phyloP scores from a whole-genome alignment of 2,888 invertebrate species.

The Nemotelus nigrinus region DNA sequence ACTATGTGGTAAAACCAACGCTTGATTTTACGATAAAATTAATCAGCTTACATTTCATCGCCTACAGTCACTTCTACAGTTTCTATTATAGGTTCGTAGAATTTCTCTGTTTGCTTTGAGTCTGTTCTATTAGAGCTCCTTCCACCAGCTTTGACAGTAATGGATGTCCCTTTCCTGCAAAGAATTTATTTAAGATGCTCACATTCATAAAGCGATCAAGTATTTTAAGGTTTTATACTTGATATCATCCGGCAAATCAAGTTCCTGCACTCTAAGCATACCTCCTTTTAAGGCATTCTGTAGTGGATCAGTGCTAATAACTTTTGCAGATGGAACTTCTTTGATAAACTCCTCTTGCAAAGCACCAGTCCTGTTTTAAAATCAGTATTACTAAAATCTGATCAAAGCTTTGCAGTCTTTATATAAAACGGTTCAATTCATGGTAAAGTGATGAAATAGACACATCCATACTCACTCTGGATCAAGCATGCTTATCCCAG shows the following conservation, averaged over 20 bases:
- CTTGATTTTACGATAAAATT: neutral
- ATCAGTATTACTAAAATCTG: no score
- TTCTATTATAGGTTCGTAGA: conserved; percentile 1
- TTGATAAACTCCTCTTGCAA: conserved; percentile 10
- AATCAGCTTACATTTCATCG: neutral
- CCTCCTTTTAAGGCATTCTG: neutral
- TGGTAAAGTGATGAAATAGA: neutral
- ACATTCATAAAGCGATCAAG: neutral
- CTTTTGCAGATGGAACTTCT: conserved; percentile 3
- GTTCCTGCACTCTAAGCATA: neutral
- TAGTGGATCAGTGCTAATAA: neutral
- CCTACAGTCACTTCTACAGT: conserved; percentile 7
- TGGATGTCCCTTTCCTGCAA: no score
- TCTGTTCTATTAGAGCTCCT: no score
- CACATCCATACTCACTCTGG: conserved; percentile 27
- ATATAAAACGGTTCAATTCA: no score
- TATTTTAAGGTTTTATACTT: neutral
- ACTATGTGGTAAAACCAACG: neutral
- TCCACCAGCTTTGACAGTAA: no score
- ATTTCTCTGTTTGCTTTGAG: neutral
- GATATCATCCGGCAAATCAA: neutral
- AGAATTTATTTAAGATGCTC: no score
- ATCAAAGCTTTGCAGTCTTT: no score
- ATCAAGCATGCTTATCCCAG: conserved; percentile 19
- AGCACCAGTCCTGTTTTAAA: conserved; percentile 10